A percentile compares a stretch with the other conserved stretches of the same genome.
These are phyloP conservation scores for Neomorphus geoffroyi DNA, from an alignment of 2,797 vertebrate species.

Conservation along the genomic window DNA sequence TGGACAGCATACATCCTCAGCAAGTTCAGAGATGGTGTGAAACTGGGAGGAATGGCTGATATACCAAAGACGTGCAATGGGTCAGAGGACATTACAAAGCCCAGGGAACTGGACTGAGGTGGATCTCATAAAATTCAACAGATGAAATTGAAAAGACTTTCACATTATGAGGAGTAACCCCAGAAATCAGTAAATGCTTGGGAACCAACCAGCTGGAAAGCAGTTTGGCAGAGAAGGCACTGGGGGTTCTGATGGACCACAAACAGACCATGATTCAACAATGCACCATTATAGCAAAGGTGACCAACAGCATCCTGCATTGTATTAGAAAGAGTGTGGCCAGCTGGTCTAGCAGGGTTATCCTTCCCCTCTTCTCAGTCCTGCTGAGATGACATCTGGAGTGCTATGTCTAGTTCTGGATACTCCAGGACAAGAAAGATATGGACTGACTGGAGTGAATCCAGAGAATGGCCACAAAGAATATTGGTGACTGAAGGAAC, in stretches of 20 bases:
- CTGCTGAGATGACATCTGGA: not conserved
- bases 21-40: not conserved
- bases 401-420: not conserved
- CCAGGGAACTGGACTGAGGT: not conserved
- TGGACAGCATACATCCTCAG: not conserved
- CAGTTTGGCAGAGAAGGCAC: not conserved
- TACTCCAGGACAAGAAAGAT: not conserved
- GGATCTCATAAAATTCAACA: not conserved
- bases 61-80: not conserved
- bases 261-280: not conserved
- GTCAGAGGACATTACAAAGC: not conserved
- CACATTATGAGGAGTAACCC: not conserved
- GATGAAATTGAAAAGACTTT: not conserved
- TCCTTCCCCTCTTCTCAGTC: not conserved
- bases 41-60: not conserved
- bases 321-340: not conserved
- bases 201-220: not conserved
- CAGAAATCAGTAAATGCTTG: not conserved
- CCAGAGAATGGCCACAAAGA: not conserved
- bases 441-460: not conserved
- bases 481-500: not conserved
- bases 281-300: not conserved
- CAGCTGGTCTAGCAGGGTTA: not conserved
- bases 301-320: not conserved
- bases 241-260: not conserved